Evolutionary conservation across 2,888 invertebrate genomes (phyloP), one percentile per base, ranked within the genome.

Genomic region (Trisateles emortualis): DNA sequence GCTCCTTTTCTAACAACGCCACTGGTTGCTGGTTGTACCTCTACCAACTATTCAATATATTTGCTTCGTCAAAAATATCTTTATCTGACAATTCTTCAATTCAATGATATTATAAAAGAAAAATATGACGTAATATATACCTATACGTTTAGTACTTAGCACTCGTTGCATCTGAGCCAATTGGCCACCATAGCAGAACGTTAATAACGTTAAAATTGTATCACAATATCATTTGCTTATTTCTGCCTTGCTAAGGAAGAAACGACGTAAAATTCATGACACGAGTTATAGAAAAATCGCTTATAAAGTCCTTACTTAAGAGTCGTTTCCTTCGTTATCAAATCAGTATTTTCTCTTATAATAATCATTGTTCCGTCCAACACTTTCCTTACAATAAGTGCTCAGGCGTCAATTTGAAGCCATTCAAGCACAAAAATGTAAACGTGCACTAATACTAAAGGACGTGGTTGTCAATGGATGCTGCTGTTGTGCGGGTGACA

Each of bases 401-500:
- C 59, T 50, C 49, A 35, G 45, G 58, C 51, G 32, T 52, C 32
- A 24, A 6, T 38, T 38, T 30, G 38, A 60, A 72, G 64, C 58
- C 58, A 48, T 35, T 33, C 39, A 63, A 70, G 56, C 63, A 4
- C 41, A 30, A 36, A 26, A 26, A 41, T 49, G 33, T 8, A 17
- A 38, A 24, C 11, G 52, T 48, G 29, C 44, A 32, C 41, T 52
- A 57, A 29, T 2, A 14, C 70, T 74, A 63, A 65, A 58, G 59
- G 67, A 65, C 56, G 70, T 63, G 65, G 72, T 54, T 56, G 61
- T 67, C 63, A 62, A 19, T 59, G 66, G 60, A 62, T 71, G 67
- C 60, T 71, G 66, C 59, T 24, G 33, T 49, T 74, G 76, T 74
- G 76, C 71, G 72, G 65, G 54, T 60, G 70, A 64, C 57, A 56